Evolutionary conservation across 2,888 invertebrate species (phyloP), one percentile per base, ranked within the genome.

Genomic region (Sepioteuthis lessoniana): DNA sequence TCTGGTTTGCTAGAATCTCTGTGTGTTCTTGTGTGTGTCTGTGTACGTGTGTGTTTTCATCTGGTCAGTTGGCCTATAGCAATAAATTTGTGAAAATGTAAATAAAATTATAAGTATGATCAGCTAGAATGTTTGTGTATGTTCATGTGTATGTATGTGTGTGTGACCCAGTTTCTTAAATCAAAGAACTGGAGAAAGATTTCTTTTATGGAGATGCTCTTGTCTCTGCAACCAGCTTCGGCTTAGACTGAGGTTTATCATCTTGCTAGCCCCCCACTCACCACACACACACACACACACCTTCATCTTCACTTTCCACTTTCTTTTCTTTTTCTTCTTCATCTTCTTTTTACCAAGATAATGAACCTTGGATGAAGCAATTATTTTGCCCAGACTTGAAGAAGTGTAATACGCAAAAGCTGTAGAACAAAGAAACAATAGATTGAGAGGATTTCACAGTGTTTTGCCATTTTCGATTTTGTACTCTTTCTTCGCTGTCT

Each of bases 361-460:
- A 76, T 76, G 76, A 76, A 76, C 76, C 76, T 76, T 76, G 76
- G 76, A 76, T 76, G 76, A 76, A 76, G 76, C 76, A 76, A 76
- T 76, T 76, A 76, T n/a, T 76, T 76, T 76, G n/a, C n/a, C 76
- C 76, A 76, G 76, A 76, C 76, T 76, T 76, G n/a, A 76, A 76
- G n/a, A 76, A 76, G 76, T 13, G 16, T 19, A 76, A 76, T 76
- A 76, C 35, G n/a, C 76, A 76, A 76, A 76, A 76, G n/a, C 35
- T 16, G n/a, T 76, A n/a, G 76, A 76, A 76, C 76, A 76, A 76
- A 76, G 76, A 35, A 76, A 76, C 35, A 76, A 76, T 76, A 76
- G 19, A 76, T 35, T 76, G 35, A 55, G 55, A 55, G 25, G 55
- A 55, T 55, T 55, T 55, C 55, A 55, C 25, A 25, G 55, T 55